Percentiles rank a stretch among this genome's conserved stretches.
These are phyloP conservation scores for Chondrosia reniformis DNA, from an alignment of 37 sponge, comb jelly and placozoan species.

Conservation along the genomic window DNA sequence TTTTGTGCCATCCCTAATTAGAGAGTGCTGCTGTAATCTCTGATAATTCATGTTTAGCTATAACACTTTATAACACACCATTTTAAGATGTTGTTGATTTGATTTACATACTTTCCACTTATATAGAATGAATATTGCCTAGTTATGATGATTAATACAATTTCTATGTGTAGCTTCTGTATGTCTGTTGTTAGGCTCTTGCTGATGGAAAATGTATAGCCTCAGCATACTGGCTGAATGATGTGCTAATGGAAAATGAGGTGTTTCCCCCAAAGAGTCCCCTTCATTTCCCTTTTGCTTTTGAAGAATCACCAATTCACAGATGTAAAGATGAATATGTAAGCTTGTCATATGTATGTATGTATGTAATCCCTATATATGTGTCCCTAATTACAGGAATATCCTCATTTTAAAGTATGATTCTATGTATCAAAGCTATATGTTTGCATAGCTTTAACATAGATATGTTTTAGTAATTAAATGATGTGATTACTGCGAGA, in stretches of 20 bases:
- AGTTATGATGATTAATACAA: too few relatives aligned
- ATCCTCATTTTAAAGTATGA: background rate
- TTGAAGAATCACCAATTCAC: background rate
- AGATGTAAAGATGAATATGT: conserved; percentile 4
- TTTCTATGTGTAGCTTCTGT: too few relatives aligned
- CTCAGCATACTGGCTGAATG: conserved; percentile 94
- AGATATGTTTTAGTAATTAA: too few relatives aligned
- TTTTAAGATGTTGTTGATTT: too few relatives aligned
- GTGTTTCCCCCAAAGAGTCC: conserved; percentile 73
- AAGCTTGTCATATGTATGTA: background rate
- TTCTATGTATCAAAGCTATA: background rate
- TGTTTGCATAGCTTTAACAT: background rate
- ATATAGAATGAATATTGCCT: too few relatives aligned
- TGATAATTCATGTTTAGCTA: too few relatives aligned
- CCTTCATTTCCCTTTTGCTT: conserved; percentile 83
- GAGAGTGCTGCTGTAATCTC: too few relatives aligned
- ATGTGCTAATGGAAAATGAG: conserved; percentile 69
- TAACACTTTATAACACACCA: too few relatives aligned
- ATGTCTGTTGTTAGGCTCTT: conserved; percentile 80
- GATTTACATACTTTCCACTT: too few relatives aligned
- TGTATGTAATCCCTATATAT: background rate
- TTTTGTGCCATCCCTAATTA: too few relatives aligned
- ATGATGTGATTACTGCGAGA: too few relatives aligned
- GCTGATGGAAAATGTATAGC: conserved; percentile 82
- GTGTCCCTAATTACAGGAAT: background rate